phyloP scores from a whole-genome alignment of 1,140 invertebrate species.

The Brachionus rubens region DNA sequence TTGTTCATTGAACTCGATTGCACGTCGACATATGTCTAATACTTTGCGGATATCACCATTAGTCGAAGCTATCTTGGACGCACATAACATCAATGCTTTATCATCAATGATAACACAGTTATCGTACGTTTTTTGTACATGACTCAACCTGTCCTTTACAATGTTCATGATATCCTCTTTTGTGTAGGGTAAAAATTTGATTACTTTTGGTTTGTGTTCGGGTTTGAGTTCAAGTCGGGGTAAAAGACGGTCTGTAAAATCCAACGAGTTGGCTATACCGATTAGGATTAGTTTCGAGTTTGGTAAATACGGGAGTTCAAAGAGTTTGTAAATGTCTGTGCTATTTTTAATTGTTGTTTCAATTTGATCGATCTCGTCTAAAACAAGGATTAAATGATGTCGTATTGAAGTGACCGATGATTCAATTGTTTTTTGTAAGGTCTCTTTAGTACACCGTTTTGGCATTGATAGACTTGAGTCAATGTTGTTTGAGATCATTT shows the following conservation, averaged over 20 bases:
- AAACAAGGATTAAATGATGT: conserved; percentile 67
- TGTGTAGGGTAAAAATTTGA: conserved; percentile 89
- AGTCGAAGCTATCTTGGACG: conserved; percentile 86
- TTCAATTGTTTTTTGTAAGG: background rate
- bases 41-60: conserved; percentile 90
- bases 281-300: conserved; percentile 75
- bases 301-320: conserved; percentile 78
- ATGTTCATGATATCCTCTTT: conserved; percentile 83
- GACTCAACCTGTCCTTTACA: conserved; percentile 70
- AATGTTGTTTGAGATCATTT: conserved; percentile 12
- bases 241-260: conserved; percentile 84
- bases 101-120: conserved; percentile 43
- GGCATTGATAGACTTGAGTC: conserved; percentile 7
- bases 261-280: conserved; percentile 91
- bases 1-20: conserved; percentile 50
- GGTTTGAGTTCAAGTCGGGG: conserved; percentile 72
- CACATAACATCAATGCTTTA: conserved; percentile 79
- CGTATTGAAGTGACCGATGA: background rate
- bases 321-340: conserved; percentile 83
- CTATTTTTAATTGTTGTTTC: conserved; percentile 71
- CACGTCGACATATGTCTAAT: conserved; percentile 76
- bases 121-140: conserved; percentile 39
- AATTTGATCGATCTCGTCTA: conserved; percentile 94
- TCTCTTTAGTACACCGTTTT: conserved; percentile 20
- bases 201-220: conserved; percentile 63